Conservation (phyloP, 2,113 vertebrate species). For the Serilophus lunatus region DNA sequence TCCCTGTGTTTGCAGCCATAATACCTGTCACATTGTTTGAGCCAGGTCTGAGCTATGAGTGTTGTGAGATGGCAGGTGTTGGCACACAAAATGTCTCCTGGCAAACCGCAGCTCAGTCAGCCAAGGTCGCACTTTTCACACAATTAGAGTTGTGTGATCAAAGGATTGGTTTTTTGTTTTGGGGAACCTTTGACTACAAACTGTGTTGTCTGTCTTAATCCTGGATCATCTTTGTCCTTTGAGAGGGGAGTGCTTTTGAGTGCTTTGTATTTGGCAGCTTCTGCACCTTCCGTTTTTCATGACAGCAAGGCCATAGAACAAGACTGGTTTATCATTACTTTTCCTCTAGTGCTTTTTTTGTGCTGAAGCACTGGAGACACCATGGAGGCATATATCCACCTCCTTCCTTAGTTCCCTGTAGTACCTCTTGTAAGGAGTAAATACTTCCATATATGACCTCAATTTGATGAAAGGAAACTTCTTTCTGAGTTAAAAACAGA, state of each 20-base stretch:
- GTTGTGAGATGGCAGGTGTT: not conserved
- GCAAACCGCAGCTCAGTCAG: not conserved
- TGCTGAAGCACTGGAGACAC: not conserved
- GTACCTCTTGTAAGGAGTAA: not conserved
- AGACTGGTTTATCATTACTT: not conserved
- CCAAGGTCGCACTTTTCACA: accelerated
- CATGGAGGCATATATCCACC: not conserved
- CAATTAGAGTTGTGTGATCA: not conserved
- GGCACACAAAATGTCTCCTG: accelerated
- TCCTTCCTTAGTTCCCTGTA: not conserved
- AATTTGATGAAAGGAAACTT: not conserved
- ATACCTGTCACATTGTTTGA: not conserved
- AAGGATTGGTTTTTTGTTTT: not conserved
- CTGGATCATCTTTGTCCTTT: not conserved
- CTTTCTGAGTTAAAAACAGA: not conserved
- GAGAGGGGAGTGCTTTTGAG: not conserved
- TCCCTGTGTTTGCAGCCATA: not conserved
- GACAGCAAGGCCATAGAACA: accelerated
- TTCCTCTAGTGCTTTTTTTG: not conserved
- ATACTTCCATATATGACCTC: not conserved
- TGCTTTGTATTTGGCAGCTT: not conserved
- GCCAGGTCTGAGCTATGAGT: not conserved
- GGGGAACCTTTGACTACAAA: not conserved
- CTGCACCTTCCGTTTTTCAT: not conserved
- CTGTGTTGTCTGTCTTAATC: not conserved